phyloP scores from a whole-genome alignment of 2,797 vertebrate genomes.

The Sciurus carolinensis region DNA sequence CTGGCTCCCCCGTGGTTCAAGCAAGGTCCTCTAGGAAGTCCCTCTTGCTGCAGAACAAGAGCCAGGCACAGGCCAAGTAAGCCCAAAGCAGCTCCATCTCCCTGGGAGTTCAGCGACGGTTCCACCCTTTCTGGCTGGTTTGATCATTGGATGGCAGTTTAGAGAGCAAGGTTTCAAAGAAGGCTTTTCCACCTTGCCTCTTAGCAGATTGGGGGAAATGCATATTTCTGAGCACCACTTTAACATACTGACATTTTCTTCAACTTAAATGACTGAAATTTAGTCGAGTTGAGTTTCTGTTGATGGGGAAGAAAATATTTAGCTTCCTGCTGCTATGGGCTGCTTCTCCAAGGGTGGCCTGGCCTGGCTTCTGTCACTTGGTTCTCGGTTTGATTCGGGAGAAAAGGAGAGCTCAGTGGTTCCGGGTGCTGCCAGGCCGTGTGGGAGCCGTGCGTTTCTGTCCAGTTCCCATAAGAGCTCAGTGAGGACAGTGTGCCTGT shows the following conservation, averaged over 20 bases:
- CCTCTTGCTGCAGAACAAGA: rapidly evolving
- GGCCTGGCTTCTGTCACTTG: rapidly evolving
- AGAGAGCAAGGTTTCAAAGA: neutral
- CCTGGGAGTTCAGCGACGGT: neutral
- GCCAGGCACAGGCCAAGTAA: no score
- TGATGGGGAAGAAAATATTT: neutral
- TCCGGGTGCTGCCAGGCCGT: neutral
- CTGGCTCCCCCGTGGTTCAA: neutral
- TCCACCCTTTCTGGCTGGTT: neutral
- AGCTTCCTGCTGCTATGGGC: neutral
- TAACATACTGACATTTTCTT: neutral
- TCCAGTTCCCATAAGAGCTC: neutral
- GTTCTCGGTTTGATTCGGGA: neutral
- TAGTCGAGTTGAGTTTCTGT: no score
- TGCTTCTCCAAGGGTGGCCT: neutral
- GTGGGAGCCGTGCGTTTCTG: neutral
- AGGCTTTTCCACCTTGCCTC: neutral
- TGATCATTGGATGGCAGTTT: neutral
- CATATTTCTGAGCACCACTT: neutral
- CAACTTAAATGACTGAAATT: neutral
- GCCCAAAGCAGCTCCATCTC: neutral
- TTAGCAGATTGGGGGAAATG: neutral
- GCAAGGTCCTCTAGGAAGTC: neutral
- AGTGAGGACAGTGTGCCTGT: neutral
- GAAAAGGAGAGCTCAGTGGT: neutral